phyloP scores from a whole-genome alignment of 2,797 vertebrate genomes.

The Brachyrhaphis roseni region DNA sequence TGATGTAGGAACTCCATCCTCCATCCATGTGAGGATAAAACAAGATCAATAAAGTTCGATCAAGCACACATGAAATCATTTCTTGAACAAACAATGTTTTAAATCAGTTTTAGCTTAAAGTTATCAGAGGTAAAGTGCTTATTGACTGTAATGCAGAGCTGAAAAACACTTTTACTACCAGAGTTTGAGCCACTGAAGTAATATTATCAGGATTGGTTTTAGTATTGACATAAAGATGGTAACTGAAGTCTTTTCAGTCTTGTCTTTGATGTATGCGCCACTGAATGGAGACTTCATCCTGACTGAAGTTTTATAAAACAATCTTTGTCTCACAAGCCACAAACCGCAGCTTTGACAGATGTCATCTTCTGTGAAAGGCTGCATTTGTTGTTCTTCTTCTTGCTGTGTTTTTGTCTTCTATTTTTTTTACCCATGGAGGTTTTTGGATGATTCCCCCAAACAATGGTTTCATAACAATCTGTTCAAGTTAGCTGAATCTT shows the following conservation, averaged over 20 bases:
- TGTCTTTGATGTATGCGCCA: neutral
- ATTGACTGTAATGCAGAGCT: neutral
- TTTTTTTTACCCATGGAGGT: neutral
- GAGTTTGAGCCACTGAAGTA: neutral
- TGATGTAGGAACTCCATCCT: neutral
- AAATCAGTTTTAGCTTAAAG: neutral
- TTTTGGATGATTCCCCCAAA: neutral
- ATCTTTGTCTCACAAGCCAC: neutral
- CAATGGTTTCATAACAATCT: neutral
- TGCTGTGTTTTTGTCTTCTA: neutral
- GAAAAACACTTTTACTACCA: neutral
- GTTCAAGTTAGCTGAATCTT: neutral
- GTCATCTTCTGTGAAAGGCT: neutral
- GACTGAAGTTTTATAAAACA: neutral
- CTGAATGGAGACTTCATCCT: neutral
- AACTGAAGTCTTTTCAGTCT: neutral
- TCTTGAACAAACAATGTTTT: neutral
- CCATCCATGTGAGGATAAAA: constrained; percentile 5
- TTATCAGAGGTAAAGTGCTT: neutral
- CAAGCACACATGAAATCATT: constrained; percentile 1
- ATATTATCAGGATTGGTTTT: neutral
- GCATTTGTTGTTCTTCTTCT: neutral
- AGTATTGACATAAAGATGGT: neutral
- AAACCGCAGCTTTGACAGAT: neutral
- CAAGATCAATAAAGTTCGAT: constrained; percentile 4